Percentiles rank a stretch among this genome's conserved stretches.
These are phyloP conservation scores for Tachina fera DNA, from an alignment of 2,888 invertebrate genomes.

Conservation along the genomic window DNA sequence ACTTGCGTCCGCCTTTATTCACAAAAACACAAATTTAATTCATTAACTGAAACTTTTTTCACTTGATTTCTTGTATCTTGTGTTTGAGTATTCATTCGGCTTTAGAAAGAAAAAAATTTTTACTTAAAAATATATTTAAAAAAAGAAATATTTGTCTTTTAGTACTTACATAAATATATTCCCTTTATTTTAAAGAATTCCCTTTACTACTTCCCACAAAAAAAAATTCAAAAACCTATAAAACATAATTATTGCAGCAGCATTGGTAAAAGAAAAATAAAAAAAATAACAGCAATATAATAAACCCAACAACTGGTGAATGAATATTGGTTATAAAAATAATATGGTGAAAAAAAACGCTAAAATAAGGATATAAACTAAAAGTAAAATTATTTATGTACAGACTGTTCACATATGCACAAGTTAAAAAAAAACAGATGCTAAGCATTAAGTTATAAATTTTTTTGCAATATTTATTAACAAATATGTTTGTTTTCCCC, in stretches of 20 bases:
- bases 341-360: conserved; percentile 8
- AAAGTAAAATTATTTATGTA: not conserved
- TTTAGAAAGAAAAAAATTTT: too few relatives aligned
- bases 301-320: conserved; percentile 7
- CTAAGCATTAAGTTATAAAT: conserved; percentile 38
- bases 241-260: conserved; percentile 54
- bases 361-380: conserved; percentile 8
- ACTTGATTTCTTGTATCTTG: too few relatives aligned
- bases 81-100: too few relatives aligned
- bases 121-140: too few relatives aligned
- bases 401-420: not conserved
- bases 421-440: not conserved
- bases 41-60: too few relatives aligned
- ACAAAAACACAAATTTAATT: too few relatives aligned
- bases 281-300: not conserved
- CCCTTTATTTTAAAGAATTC: not conserved
- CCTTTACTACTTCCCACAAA: not conserved
- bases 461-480: conserved; percentile 38
- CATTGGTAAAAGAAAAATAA: too few relatives aligned
- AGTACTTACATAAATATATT: not conserved
- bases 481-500: conserved; percentile 14
- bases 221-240: conserved; percentile 39
- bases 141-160: too few relatives aligned
- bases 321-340: conserved; percentile 22
- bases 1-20: too few relatives aligned